phyloP scores from a whole-genome alignment of 2,888 invertebrate genomes.

The Hipparchia semele region DNA sequence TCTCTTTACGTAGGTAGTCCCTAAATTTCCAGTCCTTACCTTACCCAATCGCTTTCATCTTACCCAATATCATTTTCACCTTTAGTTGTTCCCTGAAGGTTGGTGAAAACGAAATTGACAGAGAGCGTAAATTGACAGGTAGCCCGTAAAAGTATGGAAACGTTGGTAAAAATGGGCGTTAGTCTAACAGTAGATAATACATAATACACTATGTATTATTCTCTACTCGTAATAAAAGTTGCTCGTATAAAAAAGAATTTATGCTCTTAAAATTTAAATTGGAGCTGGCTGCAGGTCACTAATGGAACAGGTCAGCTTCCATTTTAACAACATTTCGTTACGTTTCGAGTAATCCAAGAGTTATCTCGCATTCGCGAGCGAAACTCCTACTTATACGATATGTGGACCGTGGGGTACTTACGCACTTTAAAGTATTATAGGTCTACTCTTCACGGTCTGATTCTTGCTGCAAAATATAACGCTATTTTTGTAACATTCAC shows the following conservation, averaged over 20 bases:
- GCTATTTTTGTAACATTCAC: background rate
- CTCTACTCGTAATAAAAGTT: too few relatives aligned
- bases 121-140: too few relatives aligned
- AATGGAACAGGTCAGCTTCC: constrained; percentile 19
- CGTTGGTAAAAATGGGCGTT: too few relatives aligned
- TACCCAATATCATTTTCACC: too few relatives aligned
- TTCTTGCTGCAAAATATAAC: constrained; percentile 9
- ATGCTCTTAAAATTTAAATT: background rate
- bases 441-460: constrained; percentile 8
- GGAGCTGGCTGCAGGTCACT: constrained; percentile 12
- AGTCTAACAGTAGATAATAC: too few relatives aligned
- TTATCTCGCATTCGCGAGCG: constrained; percentile 9
- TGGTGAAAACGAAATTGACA: too few relatives aligned
- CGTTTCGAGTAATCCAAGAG: constrained; percentile 12
- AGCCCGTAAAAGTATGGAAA: too few relatives aligned
- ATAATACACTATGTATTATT: too few relatives aligned
- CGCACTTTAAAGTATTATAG: constrained; percentile 12
- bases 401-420: constrained; percentile 14
- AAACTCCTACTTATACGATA: constrained; percentile 8
- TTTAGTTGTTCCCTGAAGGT: too few relatives aligned
- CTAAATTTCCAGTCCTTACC: too few relatives aligned
- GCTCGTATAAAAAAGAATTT: background rate
- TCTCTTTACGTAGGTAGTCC: too few relatives aligned
- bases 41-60: too few relatives aligned
- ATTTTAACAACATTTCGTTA: constrained; percentile 14